A percentile compares a stretch with the other conserved stretches of the same genome.
Conservation (phyloP, 2,113 vertebrate genomes). For the Herpetotheres cachinnans region DNA sequence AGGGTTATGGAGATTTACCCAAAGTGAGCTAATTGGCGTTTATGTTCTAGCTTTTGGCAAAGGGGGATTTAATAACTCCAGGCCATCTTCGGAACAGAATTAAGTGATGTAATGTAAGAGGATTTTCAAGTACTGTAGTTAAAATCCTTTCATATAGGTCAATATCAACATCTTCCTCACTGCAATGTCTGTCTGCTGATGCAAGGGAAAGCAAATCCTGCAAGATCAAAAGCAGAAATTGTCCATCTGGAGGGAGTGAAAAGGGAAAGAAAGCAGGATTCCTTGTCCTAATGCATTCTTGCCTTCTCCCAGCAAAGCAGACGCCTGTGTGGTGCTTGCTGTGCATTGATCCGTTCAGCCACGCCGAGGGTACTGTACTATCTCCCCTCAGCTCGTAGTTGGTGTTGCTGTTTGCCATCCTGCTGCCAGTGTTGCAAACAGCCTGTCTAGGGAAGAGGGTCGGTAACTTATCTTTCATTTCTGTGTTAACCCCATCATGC, state of each 20-base stretch:
- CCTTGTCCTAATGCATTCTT: background rate
- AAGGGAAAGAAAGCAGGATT: background rate
- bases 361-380: rapidly evolving
- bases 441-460: background rate
- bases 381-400: background rate
- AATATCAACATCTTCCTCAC: background rate
- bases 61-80: background rate
- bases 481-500: background rate
- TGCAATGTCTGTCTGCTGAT: background rate
- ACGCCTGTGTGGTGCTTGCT: rapidly evolving
- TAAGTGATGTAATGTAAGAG: background rate
- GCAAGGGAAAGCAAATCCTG: background rate
- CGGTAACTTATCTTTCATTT: background rate
- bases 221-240: background rate
- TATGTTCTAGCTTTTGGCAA: background rate
- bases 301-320: background rate
- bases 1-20: background rate
- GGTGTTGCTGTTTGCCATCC: background rate
- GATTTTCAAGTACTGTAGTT: conserved; percentile 19
- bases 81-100: background rate
- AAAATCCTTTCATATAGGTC: background rate
- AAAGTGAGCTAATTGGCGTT: background rate
- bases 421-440: background rate
- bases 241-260: background rate
- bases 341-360: rapidly evolving